phyloP scores from a whole-genome alignment of 2,113 vertebrate species.

The Aphyosemion australe region DNA sequence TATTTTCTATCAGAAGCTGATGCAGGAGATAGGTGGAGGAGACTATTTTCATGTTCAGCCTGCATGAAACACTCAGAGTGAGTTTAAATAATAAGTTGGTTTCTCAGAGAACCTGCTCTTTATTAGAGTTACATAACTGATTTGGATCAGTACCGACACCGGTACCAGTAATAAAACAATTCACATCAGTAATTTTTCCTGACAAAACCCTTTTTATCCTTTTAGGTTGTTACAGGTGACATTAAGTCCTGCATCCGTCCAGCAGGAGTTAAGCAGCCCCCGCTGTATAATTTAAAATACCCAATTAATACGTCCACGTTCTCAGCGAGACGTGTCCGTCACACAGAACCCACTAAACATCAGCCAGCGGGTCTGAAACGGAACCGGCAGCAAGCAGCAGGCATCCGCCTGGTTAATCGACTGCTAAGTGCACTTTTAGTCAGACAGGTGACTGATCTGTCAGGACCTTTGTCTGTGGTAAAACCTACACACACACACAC shows the following conservation, averaged over 20 bases:
- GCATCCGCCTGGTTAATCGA: background rate
- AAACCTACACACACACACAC: background rate
- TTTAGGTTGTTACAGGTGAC: background rate
- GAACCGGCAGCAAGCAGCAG: background rate
- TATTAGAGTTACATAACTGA: too few relatives aligned
- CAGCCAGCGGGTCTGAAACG: constrained; percentile 8
- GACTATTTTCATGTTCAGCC: too few relatives aligned
- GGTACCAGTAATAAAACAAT: too few relatives aligned
- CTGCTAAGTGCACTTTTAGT: constrained; percentile 24
- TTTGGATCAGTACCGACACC: too few relatives aligned
- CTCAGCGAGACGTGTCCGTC: background rate
- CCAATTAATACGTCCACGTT: constrained; percentile 22
- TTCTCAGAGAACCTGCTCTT: too few relatives aligned
- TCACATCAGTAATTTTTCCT: too few relatives aligned
- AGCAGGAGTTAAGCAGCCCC: background rate
- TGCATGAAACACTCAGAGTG: too few relatives aligned
- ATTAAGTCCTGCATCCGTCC: background rate
- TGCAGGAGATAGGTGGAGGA: too few relatives aligned
- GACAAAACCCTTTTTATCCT: too few relatives aligned
- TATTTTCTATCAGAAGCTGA: too few relatives aligned
- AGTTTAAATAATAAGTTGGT: too few relatives aligned
- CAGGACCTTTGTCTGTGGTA: background rate
- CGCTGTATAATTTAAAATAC: constrained; percentile 1
- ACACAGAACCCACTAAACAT: background rate
- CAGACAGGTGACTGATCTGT: constrained; percentile 5